phyloP scores from a whole-genome alignment of 2,888 invertebrate genomes.

The Platypus cylindrus region DNA sequence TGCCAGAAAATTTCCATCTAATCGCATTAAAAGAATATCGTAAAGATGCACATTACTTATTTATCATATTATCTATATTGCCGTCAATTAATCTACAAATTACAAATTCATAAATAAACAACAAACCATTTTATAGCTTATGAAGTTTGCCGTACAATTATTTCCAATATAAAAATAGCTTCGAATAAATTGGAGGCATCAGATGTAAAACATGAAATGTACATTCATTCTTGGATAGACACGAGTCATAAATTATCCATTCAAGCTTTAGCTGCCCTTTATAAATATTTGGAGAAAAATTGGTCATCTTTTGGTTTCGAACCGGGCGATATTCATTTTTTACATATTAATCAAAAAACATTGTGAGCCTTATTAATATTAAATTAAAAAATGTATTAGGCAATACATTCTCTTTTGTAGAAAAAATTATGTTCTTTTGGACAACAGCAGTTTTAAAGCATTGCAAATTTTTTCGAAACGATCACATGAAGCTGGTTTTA shows the following conservation, averaged over 20 bases:
- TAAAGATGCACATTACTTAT: conserved; percentile 33
- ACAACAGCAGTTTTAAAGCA: conserved; percentile 58
- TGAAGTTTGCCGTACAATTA: conserved; percentile 23
- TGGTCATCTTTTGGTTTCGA: conserved; percentile 35
- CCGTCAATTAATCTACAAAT: neutral
- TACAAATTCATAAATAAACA: neutral
- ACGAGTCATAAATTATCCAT: conserved; percentile 49
- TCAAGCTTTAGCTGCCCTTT: conserved; percentile 57
- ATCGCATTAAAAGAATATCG: conserved; percentile 47
- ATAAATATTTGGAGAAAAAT: conserved; percentile 56
- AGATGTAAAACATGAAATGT: conserved; percentile 43
- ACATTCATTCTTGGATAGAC: conserved; percentile 49
- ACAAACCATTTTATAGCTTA: conserved; percentile 19
- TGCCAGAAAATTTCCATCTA: conserved; percentile 41
- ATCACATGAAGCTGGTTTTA: conserved; percentile 63
- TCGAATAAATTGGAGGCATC: conserved; percentile 34
- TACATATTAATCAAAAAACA: conserved; percentile 44
- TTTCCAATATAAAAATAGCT: conserved; percentile 29
- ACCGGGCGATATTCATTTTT: conserved; percentile 40
- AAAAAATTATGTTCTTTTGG: conserved; percentile 54
- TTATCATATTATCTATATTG: conserved; percentile 1
- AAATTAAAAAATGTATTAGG: neutral
- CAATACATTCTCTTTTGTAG: conserved; percentile 33
- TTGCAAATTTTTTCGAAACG: conserved; percentile 64
- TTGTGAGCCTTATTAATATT: conserved; percentile 39